Evolutionary conservation across 1,140 invertebrate species (phyloP).

Genomic region (Parasteatoda tepidariorum): DNA sequence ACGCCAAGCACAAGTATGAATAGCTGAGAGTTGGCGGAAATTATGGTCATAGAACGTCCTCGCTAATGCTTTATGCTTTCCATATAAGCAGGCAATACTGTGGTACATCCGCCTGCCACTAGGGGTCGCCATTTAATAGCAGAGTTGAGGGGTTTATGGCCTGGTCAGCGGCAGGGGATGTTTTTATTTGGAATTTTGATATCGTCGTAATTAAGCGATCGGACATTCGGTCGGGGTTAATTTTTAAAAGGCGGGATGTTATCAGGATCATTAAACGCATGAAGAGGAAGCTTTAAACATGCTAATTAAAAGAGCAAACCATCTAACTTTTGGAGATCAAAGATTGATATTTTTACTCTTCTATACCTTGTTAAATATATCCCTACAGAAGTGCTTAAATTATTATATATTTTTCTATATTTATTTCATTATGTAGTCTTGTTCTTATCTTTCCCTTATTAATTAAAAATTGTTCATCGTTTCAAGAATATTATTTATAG

Average conservation of each 20-base stretch:
- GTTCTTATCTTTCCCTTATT: too few species aligned
- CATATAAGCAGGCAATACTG: background rate
- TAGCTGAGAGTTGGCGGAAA: constrained; percentile 20
- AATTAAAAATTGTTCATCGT: too few species aligned
- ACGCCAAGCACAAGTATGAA: background rate
- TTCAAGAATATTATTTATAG: too few species aligned
- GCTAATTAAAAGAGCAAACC: too few species aligned
- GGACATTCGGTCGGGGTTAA: background rate
- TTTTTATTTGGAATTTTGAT: background rate
- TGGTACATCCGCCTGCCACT: constrained; percentile 28
- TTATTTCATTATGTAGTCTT: too few species aligned
- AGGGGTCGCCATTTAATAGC: constrained; percentile 25
- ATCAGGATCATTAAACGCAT: background rate
- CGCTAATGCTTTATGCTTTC: constrained; percentile 8
- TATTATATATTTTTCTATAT: too few species aligned
- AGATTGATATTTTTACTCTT: too few species aligned
- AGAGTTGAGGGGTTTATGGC: constrained; percentile 36
- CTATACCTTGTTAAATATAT: too few species aligned
- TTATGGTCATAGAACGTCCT: constrained; percentile 42
- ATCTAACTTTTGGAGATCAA: too few species aligned
- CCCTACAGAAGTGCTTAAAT: too few species aligned
- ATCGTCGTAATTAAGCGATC: background rate
- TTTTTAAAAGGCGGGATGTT: background rate
- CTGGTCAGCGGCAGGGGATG: constrained; percentile 6
- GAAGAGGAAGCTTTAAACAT: background rate